These are phyloP conservation scores for Promerops cafer DNA, from an alignment of 2,113 vertebrate species.

Conservation along the genomic window DNA sequence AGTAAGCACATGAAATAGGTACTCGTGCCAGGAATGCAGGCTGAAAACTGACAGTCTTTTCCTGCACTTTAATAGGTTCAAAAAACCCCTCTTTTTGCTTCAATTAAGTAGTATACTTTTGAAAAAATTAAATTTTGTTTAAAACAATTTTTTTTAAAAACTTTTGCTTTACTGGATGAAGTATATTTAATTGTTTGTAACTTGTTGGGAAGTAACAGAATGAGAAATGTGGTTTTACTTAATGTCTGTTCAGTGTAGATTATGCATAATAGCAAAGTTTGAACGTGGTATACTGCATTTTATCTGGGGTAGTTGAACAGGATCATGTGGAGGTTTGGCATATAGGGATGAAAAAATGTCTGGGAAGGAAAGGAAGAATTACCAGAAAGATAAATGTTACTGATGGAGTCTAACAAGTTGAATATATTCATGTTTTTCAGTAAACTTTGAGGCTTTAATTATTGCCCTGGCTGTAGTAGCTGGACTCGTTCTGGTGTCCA, in stretches of 20 bases:
- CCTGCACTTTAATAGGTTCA: not conserved
- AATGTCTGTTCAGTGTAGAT: not conserved
- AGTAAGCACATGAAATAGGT: not conserved
- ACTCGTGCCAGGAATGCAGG: not conserved
- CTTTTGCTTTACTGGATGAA: not conserved
- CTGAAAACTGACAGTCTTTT: not conserved
- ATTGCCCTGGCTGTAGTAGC: conserved; percentile 76
- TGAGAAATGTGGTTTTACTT: not conserved
- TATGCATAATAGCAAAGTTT: not conserved
- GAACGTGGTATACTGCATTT: not conserved
- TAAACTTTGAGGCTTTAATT: conserved; percentile 85
- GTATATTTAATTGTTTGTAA: not conserved
- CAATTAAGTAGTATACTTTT: not conserved
- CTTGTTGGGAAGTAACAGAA: not conserved
- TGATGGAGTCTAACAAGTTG: not conserved
- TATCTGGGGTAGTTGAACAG: not conserved
- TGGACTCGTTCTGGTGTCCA: conserved; percentile 69
- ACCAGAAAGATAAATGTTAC: not conserved
- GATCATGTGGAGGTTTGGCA: not conserved
- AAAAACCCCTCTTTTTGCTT: not conserved
- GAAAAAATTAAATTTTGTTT: not conserved
- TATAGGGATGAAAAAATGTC: not conserved
- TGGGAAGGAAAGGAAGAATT: not conserved
- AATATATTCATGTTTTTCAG: conserved; percentile 64
- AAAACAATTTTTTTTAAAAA: not conserved